Percentiles rank a stretch among this genome's conserved stretches.
These are phyloP conservation scores for Eupeodes corollae DNA, from an alignment of 1,140 invertebrate species.

Conservation along the genomic window DNA sequence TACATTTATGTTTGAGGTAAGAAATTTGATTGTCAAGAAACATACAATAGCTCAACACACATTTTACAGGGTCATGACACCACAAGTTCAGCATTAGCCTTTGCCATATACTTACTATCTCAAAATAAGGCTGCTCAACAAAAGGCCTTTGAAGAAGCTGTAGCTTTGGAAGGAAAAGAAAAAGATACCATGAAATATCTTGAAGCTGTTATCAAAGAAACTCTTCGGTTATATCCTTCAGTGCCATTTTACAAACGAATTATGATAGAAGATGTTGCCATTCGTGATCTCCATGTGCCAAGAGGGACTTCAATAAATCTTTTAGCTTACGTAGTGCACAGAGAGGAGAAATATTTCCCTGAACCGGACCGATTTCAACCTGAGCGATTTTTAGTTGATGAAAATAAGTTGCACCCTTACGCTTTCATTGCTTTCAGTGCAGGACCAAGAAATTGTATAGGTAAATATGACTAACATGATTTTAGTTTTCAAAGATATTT, in stretches of 20 bases:
- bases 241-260: slow-evolving; percentile 53
- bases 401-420: slow-evolving; percentile 41
- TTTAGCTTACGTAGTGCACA: slow-evolving; percentile 44
- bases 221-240: slow-evolving; percentile 51
- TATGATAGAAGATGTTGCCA: slow-evolving; percentile 40
- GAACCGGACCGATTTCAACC: slow-evolving; percentile 59
- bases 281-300: slow-evolving; percentile 37
- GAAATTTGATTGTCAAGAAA: slow-evolving; percentile 17
- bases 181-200: slow-evolving; percentile 52
- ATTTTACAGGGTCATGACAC: slow-evolving; percentile 56
- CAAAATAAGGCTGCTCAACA: slow-evolving; percentile 50
- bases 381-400: slow-evolving; percentile 48
- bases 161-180: slow-evolving; percentile 39
- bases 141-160: slow-evolving; percentile 50
- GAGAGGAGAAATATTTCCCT: slow-evolving; percentile 45
- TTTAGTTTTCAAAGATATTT: too few species aligned
- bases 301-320: slow-evolving; percentile 39
- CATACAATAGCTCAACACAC: slow-evolving; percentile 6
- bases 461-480: slow-evolving; percentile 25
- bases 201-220: slow-evolving; percentile 56
- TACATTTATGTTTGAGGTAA: slow-evolving; percentile 63
- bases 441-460: slow-evolving; percentile 57
- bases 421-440: slow-evolving; percentile 54
- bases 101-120: slow-evolving; percentile 49
- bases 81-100: slow-evolving; percentile 49